Conservation (phyloP, 2,113 vertebrate genomes). For the Entosphenus tridentatus region DNA sequence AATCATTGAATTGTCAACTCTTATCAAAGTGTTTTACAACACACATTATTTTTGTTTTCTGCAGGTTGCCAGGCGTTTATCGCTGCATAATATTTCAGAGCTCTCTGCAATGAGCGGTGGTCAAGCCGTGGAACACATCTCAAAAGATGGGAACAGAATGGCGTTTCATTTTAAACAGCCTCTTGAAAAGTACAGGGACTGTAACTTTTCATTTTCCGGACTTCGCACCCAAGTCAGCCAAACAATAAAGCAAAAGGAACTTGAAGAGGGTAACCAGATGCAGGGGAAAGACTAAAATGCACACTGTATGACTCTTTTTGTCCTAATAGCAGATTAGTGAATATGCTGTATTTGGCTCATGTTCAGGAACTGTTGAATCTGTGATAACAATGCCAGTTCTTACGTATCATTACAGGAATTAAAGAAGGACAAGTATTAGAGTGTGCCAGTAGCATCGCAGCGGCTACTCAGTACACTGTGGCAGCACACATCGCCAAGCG, state of each 20-base stretch:
- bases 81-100: constrained; percentile 36
- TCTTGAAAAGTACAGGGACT: constrained; percentile 37
- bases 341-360: not conserved
- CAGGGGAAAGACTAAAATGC: not conserved
- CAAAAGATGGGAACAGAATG: constrained; percentile 27
- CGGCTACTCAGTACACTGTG: constrained; percentile 38
- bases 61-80: constrained; percentile 64
- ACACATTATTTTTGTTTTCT: constrained; percentile 9
- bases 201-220: constrained; percentile 70
- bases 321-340: not conserved
- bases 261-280: constrained; percentile 44
- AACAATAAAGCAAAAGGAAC: constrained; percentile 35
- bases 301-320: not conserved
- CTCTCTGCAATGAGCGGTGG: constrained; percentile 52
- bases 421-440: constrained; percentile 37
- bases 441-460: constrained; percentile 51
- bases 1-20: not conserved
- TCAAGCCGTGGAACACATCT: constrained; percentile 55
- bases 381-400: constrained; percentile 3
- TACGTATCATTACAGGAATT: constrained; percentile 27
- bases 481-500: constrained; percentile 42
- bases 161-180: constrained; percentile 30
- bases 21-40: not conserved
- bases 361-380: not conserved
- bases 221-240: constrained; percentile 27